phyloP scores from a whole-genome alignment of 2,797 vertebrate species.

The Okamejei kenojei region DNA sequence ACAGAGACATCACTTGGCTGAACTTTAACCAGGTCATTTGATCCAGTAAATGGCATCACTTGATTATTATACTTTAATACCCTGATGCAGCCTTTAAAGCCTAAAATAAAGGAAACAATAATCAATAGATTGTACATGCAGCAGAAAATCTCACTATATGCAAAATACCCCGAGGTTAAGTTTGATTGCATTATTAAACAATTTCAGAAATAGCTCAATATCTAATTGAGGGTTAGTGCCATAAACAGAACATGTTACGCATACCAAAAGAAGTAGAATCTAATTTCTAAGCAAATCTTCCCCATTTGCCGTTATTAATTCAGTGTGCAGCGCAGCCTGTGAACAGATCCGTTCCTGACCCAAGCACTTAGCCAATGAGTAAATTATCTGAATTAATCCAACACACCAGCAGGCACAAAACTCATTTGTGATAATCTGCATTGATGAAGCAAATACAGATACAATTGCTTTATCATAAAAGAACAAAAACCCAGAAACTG shows the following conservation, averaged over 20 bases:
- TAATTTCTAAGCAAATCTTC: background rate
- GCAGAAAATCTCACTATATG: background rate
- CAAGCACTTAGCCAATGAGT: background rate
- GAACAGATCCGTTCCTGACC: background rate
- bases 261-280: too few species aligned
- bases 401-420: background rate
- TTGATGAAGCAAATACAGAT: background rate
- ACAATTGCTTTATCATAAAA: background rate
- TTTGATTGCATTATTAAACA: background rate
- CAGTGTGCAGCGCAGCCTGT: background rate
- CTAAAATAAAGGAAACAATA: constrained; percentile 46
- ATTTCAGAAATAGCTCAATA: background rate
- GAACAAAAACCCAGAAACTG: background rate
- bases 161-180: background rate
- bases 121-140: background rate
- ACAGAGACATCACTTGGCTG: constrained; percentile 50
- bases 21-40: constrained; percentile 51
- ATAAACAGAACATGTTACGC: too few species aligned
- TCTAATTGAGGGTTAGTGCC: too few species aligned
- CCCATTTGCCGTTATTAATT: background rate
- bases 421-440: background rate
- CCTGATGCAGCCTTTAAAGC: constrained; percentile 63
- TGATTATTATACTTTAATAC: constrained; percentile 53
- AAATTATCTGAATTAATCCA: background rate
- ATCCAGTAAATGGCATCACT: constrained; percentile 53